Evolutionary conservation across 2,888 invertebrate species (phyloP).

Genomic region (Subacronicta megacephala): DNA sequence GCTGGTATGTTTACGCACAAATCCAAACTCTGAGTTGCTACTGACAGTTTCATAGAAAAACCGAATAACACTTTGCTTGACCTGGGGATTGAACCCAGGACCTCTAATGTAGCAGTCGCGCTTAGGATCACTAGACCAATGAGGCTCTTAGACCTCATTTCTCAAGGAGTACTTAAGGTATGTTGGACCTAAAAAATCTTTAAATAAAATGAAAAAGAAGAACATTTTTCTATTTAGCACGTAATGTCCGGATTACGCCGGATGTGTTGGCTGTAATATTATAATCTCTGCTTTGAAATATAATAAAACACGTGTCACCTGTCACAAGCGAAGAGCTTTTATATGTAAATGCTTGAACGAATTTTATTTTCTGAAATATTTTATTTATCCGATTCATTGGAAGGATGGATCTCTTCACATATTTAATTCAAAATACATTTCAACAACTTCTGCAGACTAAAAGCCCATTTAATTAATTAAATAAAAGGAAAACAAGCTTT

Average conservation of each 20-base stretch:
- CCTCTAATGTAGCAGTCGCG: too few species aligned
- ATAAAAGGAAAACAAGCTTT: too few species aligned
- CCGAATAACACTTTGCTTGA: too few species aligned
- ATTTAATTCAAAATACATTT: background rate
- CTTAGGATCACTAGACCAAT: too few species aligned
- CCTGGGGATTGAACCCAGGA: too few species aligned
- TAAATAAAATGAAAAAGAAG: constrained; percentile 6
- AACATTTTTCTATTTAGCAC: constrained; percentile 40
- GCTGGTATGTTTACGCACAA: too few species aligned
- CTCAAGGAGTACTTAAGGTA: background rate
- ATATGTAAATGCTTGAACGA: background rate
- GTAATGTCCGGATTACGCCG: constrained; percentile 43
- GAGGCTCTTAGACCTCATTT: too few species aligned
- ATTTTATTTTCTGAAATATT: background rate
- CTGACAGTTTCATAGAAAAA: too few species aligned
- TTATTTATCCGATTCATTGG: background rate
- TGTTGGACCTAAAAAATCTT: background rate
- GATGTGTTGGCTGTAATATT: constrained; percentile 58
- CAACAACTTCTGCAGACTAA: background rate
- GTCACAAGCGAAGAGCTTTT: constrained; percentile 14
- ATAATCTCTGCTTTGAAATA: constrained; percentile 66
- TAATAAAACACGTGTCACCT: constrained; percentile 53
- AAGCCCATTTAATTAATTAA: too few species aligned
- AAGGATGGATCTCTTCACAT: background rate
- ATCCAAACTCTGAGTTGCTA: too few species aligned